These are phyloP conservation scores for Microtus ochrogaster DNA, from an alignment of 2,113 vertebrate species.

Conservation along the genomic window DNA sequence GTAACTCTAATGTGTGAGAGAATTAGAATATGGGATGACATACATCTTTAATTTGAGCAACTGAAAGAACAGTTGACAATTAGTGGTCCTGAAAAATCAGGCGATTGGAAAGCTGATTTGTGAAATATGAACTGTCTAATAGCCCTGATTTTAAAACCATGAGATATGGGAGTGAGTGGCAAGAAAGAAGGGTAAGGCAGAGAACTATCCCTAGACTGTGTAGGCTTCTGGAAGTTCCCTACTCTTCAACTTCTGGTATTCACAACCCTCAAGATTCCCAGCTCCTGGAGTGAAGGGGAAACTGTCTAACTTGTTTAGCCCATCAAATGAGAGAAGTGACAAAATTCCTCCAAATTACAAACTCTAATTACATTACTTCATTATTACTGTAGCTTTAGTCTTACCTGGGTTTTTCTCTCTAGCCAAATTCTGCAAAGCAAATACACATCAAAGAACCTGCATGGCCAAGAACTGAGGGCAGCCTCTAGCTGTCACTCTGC, in stretches of 20 bases:
- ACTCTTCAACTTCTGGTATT: not conserved
- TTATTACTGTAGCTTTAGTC: not conserved
- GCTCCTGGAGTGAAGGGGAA: not conserved
- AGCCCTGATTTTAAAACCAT: not conserved
- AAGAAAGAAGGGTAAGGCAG: not conserved
- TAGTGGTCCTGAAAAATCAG: not conserved
- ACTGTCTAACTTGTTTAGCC: not conserved
- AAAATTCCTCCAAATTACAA: not conserved
- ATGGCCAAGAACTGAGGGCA: not conserved
- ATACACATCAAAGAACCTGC: not conserved
- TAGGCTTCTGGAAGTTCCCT: not conserved
- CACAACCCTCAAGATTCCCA: not conserved
- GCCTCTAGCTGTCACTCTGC: not conserved
- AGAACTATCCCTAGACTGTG: not conserved
- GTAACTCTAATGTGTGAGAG: not conserved
- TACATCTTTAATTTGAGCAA: not conserved
- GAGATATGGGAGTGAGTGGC: not conserved
- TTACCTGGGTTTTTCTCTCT: not conserved
- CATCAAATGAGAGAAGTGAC: not conserved
- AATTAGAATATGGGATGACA: not conserved
- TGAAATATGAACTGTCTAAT: not conserved
- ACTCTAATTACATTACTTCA: not conserved
- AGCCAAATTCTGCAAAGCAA: not conserved
- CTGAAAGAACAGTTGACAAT: not conserved
- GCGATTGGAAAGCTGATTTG: not conserved